Conservation (phyloP, 2,888 invertebrate genomes). For the Chrysotoxum bicinctum region DNA sequence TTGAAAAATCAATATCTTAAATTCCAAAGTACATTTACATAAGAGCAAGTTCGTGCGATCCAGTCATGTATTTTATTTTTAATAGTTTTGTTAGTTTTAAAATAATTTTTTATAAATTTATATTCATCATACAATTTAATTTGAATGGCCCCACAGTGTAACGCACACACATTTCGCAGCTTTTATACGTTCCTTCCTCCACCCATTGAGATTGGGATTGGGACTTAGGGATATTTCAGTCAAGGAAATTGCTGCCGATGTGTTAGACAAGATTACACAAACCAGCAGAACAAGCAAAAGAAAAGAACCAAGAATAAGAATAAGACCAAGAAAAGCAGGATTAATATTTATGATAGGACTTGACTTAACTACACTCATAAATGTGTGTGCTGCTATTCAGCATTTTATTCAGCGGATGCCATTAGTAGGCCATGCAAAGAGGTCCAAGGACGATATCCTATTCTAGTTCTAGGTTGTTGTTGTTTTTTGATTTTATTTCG, state of each 20-base stretch:
- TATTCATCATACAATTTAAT: neutral
- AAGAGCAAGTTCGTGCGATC: no score
- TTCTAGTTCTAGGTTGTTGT: neutral
- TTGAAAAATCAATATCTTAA: no score
- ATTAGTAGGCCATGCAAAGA: conserved; percentile 59
- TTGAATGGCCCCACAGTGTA: neutral
- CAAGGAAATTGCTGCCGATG: neutral
- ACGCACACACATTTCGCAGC: neutral
- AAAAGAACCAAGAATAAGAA: neutral
- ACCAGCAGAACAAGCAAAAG: conserved; percentile 9
- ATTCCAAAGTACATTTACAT: no score
- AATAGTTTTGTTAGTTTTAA: neutral
- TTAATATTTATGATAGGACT: conserved; percentile 51
- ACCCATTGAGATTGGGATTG: conserved; percentile 5
- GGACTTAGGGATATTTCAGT: neutral
- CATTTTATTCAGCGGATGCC: conserved; percentile 36
- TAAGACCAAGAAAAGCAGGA: conserved; percentile 27
- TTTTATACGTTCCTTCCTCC: neutral
- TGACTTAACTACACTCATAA: neutral
- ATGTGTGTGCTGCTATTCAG: conserved; percentile 16
- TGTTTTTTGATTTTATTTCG: neutral
- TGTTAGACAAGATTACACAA: conserved; percentile 45
- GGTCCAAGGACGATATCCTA: conserved; percentile 19
- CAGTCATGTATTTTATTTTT: no score
- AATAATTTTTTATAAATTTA: neutral